Evolutionary conservation across 2,888 invertebrate genomes (phyloP), one percentile per base, ranked within the genome.

Genomic region (Eristalinus sepulchralis): DNA sequence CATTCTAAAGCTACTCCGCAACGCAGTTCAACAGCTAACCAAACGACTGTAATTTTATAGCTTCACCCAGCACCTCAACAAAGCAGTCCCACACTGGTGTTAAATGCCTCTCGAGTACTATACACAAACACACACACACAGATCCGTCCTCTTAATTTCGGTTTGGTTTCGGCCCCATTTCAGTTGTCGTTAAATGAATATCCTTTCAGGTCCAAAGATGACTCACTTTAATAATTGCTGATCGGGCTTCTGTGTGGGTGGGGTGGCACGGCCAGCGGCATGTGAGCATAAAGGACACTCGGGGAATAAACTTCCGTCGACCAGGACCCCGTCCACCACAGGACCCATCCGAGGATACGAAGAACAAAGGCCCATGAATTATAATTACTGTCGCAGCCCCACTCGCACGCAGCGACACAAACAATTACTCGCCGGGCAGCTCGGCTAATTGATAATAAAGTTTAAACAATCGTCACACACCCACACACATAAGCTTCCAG

Each of bases 201-300:
- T 86, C 86, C 83, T 79, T 79, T 76, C 86, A 79, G 78, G 78
- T 71, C 78, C 79, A 83, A 86, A 79, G 86, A 86, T 60, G 78
- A 79, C 83, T 86, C 83, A 83, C 78, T 86, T 86, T 67, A 86
- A 86, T 86, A 86, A 83, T 83, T 78, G 79, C 83, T 83, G 73
- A 72, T 22, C 24, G 22, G 5, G 24, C 13, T 5, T 11, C n/a
- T 62, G 20, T 33, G 10, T 47, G 57, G 4, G 27, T 55, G 24
- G 39, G 17, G 10, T n/a, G n/a, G n/a, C n/a, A n/a, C n/a, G n/a
- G n/a, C 33, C n/a, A 22, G 13, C 34, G 62, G 53, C 81, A 75
- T 75, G 62, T 62, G 67, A 67, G 75, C 67, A 83, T 83, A 79
- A 83, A 86, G 71, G 68, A 78, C 83, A 79, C 70, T 67, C 68